Conservation (phyloP, 92 coral and sea anemone genomes). For the Palythoa caribaeorum region DNA sequence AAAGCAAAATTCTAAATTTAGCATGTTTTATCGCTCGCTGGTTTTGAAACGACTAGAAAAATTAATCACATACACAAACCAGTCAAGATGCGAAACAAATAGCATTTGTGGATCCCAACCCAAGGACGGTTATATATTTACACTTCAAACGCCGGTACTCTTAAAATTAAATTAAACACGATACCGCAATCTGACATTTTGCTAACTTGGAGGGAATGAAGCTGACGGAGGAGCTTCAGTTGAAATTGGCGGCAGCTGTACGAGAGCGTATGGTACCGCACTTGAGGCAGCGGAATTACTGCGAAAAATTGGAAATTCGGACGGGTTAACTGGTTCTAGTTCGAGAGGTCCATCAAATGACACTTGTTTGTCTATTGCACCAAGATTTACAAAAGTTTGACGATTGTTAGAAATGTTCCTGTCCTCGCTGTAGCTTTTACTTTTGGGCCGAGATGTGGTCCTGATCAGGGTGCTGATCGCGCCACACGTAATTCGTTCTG, state of each 20-base stretch:
- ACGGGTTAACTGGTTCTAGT: conserved; percentile 77
- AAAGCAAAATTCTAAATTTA: no score
- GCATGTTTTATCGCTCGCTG: no score
- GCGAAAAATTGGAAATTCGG: conserved; percentile 82
- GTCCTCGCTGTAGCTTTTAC: conserved; percentile 20
- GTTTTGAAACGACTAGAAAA: no score
- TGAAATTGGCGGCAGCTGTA: conserved; percentile 92
- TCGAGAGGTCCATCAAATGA: conserved; percentile 74
- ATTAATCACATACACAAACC: no score
- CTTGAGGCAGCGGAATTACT: conserved; percentile 69
- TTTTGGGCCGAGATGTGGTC: conserved; percentile 32
- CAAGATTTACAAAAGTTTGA: conserved; percentile 73
- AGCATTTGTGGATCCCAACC: no score
- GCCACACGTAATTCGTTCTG: conserved; percentile 70
- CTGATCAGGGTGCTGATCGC: conserved; percentile 49
- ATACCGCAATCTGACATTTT: not conserved
- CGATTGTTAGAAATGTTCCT: conserved; percentile 1
- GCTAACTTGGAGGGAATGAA: conserved; percentile 61
- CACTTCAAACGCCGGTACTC: not conserved
- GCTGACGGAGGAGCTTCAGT: conserved; percentile 58
- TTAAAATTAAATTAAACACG: not conserved
- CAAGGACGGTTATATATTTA: not conserved
- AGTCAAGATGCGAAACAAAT: no score
- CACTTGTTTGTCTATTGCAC: conserved; percentile 61
- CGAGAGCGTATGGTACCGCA: conserved; percentile 75